Base-by-base conservation (phyloP, 2,113 vertebrate genomes). In the Rhombomys opimus region DNA sequence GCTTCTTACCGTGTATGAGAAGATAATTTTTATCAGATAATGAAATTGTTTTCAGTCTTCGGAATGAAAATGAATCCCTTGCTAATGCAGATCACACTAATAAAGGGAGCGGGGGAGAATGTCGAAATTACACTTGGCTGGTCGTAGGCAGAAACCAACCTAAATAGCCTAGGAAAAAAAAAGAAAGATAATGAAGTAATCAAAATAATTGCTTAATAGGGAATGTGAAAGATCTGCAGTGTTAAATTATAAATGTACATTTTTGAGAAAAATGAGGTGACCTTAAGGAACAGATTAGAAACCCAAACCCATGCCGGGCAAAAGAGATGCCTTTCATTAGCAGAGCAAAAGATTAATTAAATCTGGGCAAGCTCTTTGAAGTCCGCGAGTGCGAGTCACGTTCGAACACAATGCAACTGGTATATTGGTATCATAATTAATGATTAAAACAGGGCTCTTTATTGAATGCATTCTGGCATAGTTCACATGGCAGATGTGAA, bases 1-100 rank as follows among this genome's bases (percentile, higher is more conserved):
- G 96, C 95, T 97, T 95, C 95, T 96, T 93, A 96, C 41, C 92
- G 92, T 27, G 17, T 91, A 96, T 73, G 96, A 96, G 93, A 81
- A 97, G 96, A 97, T 97, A 96, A 98, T 97, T 98, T 97, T 98
- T 97, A 97, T 97, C 95, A 97, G 98, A 96, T 98, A 98, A 97
- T 98, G 97, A 97, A 98, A 98, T 97, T 97, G 97, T 97, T 97
- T 98, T 97, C 95, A 91, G 95, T 96, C 95, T 96, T 97, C 82
- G 90, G 93, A 97, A 97, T 97, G 97, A 97, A 98, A 98, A 98
- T 97, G 95, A 97, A 97, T 97, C 95, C 97, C 97, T 93, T 97
- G 97, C 96, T 97, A 97, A 98, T 97, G 96, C 90, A 97, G 95
- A 98, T 96, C 93, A 73, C 87, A 93, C 94, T 98, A 97, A 97